Percentiles rank a stretch among this genome's conserved stretches.
Evolutionary conservation across 1,140 invertebrate genomes (phyloP).

Genomic region (Drosophila truncata): DNA sequence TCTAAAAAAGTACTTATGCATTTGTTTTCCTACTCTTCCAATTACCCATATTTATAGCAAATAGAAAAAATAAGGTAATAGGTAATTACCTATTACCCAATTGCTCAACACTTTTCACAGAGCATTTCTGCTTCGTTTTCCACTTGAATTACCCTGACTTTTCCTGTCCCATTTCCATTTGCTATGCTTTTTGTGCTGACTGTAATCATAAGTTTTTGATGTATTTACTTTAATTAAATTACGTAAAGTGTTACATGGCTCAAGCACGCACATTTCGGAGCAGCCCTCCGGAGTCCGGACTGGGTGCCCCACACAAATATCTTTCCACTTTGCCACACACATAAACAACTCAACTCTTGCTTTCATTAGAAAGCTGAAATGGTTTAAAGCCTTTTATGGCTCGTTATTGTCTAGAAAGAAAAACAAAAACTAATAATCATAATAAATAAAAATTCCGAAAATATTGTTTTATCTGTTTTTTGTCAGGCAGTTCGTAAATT

Average conservation of each 20-base stretch:
- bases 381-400: conserved; percentile 50
- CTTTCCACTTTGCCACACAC: conserved; percentile 43
- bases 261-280: conserved; percentile 60
- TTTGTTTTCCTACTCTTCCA: background rate
- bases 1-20: background rate
- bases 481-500: conserved; percentile 46
- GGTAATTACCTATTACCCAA: conserved; percentile 11
- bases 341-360: conserved; percentile 46
- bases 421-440: conserved; percentile 51
- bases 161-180: conserved; percentile 41
- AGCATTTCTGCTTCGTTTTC: conserved; percentile 35
- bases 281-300: conserved; percentile 5
- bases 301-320: conserved; percentile 13
- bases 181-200: conserved; percentile 40
- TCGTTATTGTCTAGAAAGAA: conserved; percentile 40
- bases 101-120: conserved; percentile 28
- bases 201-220: conserved; percentile 65
- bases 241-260: conserved; percentile 74
- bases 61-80: background rate
- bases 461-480: conserved; percentile 39
- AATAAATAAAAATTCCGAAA: conserved; percentile 44
- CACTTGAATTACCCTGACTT: conserved; percentile 35
- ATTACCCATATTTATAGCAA: conserved; percentile 9
- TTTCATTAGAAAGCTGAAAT: conserved; percentile 77
- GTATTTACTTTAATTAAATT: conserved; percentile 78